Percentiles rank a stretch among this genome's conserved stretches.
phyloP scores from a whole-genome alignment of 2,888 invertebrate genomes.

The Ochropleura plecta region DNA sequence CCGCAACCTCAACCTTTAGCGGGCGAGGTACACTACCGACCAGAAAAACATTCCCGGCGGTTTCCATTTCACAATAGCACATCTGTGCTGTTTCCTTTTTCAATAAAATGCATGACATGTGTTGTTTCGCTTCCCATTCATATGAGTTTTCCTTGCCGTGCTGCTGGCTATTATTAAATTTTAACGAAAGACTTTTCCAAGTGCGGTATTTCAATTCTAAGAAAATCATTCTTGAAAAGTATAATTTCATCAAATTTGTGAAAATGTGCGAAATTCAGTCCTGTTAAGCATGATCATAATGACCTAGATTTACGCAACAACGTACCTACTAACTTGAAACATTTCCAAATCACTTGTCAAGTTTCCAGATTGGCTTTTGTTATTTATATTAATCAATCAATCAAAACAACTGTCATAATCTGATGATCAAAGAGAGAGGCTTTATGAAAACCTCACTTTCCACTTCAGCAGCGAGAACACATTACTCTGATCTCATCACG shows the following conservation, averaged over 20 bases:
- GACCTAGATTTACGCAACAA: not conserved
- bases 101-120: conserved; percentile 40
- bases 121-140: conserved; percentile 26
- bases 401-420: conserved; percentile 5
- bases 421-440: conserved; percentile 6
- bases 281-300: not conserved
- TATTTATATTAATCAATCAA: conserved; percentile 8
- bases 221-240: not conserved
- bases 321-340: not conserved
- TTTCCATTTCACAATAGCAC: conserved; percentile 21
- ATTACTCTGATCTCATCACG: too few species aligned
- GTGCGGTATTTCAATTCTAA: not conserved
- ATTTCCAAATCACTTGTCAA: not conserved
- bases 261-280: not conserved
- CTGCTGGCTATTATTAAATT: conserved; percentile 5
- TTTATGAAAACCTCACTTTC: not conserved
- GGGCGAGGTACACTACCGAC: conserved; percentile 11
- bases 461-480: too few species aligned
- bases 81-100: conserved; percentile 22
- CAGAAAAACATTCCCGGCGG: conserved; percentile 14
- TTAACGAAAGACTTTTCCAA: too few species aligned
- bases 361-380: conserved; percentile 1
- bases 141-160: conserved; percentile 22
- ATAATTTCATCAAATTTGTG: not conserved
- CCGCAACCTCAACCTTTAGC: conserved; percentile 33